A percentile compares a stretch with the other conserved stretches of the same genome.
phyloP scores from a whole-genome alignment of 2,797 vertebrate species.

The Tamandua tetradactyla region DNA sequence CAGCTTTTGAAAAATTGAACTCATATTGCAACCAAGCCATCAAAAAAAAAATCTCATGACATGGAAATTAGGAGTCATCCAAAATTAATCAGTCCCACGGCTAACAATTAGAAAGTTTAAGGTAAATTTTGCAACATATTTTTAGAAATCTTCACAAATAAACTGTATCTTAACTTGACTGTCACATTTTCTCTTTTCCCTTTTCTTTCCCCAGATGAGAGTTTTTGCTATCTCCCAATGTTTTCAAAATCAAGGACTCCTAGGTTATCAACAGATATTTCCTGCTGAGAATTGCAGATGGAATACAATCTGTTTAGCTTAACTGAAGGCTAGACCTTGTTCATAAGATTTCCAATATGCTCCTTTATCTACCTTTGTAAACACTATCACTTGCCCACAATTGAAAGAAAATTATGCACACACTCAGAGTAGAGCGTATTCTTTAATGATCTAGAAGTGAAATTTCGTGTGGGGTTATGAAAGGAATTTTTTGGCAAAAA shows the following conservation, averaged over 20 bases:
- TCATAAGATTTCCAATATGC: constrained; percentile 41
- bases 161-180: constrained; percentile 26
- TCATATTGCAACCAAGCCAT: constrained; percentile 17
- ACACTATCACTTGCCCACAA: constrained; percentile 41
- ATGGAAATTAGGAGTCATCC: background rate
- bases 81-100: constrained; percentile 1
- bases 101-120: constrained; percentile 38
- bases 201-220: background rate
- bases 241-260: constrained; percentile 68
- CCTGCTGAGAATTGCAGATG: constrained; percentile 52
- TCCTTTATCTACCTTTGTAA: constrained; percentile 62
- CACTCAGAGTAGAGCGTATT: constrained; percentile 19
- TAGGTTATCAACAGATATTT: constrained; percentile 40
- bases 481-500: constrained; percentile 67
- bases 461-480: constrained; percentile 39
- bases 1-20: background rate
- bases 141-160: constrained; percentile 66
- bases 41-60: constrained; percentile 40
- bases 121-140: constrained; percentile 55
- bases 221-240: constrained; percentile 58
- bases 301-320: constrained; percentile 60
- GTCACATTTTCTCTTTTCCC: background rate
- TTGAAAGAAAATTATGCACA: constrained; percentile 49
- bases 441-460: constrained; percentile 60
- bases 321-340: constrained; percentile 15